Conservation (phyloP, 2,113 vertebrate species). For the Stomatorhinus ivindoensis region DNA sequence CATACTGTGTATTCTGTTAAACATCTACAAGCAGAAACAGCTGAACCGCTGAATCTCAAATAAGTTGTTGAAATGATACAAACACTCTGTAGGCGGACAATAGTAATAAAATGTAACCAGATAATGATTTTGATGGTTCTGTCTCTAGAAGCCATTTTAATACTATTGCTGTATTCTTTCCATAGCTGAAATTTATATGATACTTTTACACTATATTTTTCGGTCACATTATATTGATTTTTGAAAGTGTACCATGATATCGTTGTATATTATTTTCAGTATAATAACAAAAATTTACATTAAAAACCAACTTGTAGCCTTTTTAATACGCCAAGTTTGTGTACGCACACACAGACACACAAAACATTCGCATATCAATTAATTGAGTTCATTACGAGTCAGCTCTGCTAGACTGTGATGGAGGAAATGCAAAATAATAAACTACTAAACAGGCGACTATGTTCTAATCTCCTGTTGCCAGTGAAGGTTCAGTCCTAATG, state of each 20-base stretch:
- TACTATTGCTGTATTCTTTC: neutral
- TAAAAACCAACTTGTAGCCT: constrained; percentile 11
- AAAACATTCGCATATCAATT: constrained; percentile 24
- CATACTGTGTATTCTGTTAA: neutral
- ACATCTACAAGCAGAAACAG: neutral
- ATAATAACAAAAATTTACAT: neutral
- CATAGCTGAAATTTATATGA: neutral
- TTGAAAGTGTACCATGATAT: neutral
- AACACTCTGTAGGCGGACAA: neutral
- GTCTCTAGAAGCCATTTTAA: neutral
- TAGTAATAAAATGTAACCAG: neutral
- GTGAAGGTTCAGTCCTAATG: constrained; percentile 11
- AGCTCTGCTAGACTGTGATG: neutral
- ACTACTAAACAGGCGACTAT: neutral
- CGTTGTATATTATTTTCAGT: neutral
- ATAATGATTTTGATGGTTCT: neutral
- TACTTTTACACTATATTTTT: neutral
- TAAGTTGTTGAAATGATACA: neutral
- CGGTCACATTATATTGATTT: neutral
- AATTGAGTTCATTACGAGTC: constrained; percentile 17
- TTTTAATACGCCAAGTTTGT: constrained; percentile 16
- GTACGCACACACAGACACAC: neutral
- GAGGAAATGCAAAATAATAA: neutral
- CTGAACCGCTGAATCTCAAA: neutral
- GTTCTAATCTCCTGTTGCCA: neutral